Base-by-base conservation (phyloP, 2,797 vertebrate species). In the Ciconia nigra region DNA sequence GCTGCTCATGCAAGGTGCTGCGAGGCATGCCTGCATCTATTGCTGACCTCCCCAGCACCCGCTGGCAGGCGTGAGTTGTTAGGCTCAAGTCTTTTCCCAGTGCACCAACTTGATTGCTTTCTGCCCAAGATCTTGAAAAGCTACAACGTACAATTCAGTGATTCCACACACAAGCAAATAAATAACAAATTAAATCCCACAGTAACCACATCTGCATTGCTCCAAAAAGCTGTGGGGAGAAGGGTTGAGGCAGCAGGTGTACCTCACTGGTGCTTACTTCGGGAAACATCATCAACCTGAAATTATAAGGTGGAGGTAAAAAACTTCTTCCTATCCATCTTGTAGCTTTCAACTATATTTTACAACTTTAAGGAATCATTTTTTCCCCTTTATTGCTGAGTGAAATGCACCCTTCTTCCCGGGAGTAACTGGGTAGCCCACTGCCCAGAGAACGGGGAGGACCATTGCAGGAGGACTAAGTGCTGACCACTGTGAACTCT, bases 61-160 rank as follows among this genome's bases (percentile, higher is more conserved):
- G 1, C 7, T 0, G 0, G 25, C 31, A 9, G 46, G 6, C 17
- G 3, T 3, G 39, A 71, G 37, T 11, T 51, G n/a, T 37, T 35
- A 11, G 57, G 41, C 33, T 66, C 47, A 4, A 21, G 24, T 5
- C 42, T 58, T 79, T 25, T 25, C 85, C 69, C 79, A 37, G 19
- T 3, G 24, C 79, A 41, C 25, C 49, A 52, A 15, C n/a, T 52
- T 3, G 37, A 28, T 54, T 25, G 5, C 24, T 78, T 81, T 58
- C 62, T 93, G 58, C 49, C 54, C 37, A 44, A 62, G 57, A 55
- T 25, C 37, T 8, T 47, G 80, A 35, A 41, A 78, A 58, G 29
- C 70, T 78, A 10, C 55, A 58, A 28, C 0, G 3, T 8, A 22
- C n/a, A 28, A 22, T 19, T 58, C 33, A 19, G 13, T 0, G 0